Base-by-base conservation (phyloP, 2,888 invertebrate genomes). In the Sinhomidia bicolor region DNA sequence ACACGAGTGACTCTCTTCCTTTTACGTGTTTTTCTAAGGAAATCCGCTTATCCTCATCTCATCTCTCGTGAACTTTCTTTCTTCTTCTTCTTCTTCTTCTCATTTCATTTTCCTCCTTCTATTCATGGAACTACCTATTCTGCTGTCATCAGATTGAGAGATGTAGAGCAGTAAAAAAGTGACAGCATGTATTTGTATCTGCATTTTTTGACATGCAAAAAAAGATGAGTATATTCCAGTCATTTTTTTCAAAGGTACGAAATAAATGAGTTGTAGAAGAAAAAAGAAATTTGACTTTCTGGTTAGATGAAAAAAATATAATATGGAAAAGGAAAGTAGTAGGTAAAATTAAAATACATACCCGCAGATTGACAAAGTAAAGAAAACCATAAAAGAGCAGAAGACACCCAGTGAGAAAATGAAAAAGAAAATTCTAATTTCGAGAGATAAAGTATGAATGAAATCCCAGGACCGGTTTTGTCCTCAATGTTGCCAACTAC, bases 1-100 rank as follows among this genome's bases (percentile, higher is more conserved):
- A 26, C 68, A 79, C 85, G n/a, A n/a, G n/a, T 79, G 47, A 81
- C 71, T 83, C 62, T 80, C 71, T 71, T 62, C 32, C 41, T 82
- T 62, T 51, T 71, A 57, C 44, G 36, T 85, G 89, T 81, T 85
- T 89, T 85, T 71, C 81, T 74, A 81, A 89, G 85, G 85, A 85
- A 89, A 89, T 85, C 89, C 85, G 85, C 89, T 89, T 85, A 89
- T 89, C 89, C 88, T 76, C 87, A 81, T 76, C 84, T 88, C 83
- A 84, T 88, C 82, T 78, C 85, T 65, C 51, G 17, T 71, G 62
- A 68, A 71, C 86, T 86, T 80, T 60, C 60, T 79, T 60, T 85
- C 71, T 47, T 83, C 54, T 79, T 26, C 86, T 60, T 41, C 60
- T 60, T 85, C 71, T 47, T 83, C 54, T 79, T 26, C 86, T 80